Evolutionary conservation across 2,113 vertebrate genomes (phyloP).

Genomic region (Neolamprologus tretocephalus): DNA sequence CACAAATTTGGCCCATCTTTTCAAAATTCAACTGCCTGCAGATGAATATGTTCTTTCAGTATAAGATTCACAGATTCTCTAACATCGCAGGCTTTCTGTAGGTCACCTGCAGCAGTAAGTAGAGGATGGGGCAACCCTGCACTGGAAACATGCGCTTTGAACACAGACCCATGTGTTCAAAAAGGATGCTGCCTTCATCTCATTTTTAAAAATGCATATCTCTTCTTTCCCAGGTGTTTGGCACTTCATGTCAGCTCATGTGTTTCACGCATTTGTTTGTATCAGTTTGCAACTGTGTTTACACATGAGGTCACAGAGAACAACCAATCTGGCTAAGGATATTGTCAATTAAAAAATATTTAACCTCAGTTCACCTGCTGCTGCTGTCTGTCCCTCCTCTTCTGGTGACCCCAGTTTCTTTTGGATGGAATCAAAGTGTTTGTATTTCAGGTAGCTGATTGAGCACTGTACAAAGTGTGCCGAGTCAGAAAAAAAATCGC

Average conservation of each 20-base stretch:
- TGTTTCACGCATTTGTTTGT: background rate
- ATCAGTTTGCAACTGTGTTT: background rate
- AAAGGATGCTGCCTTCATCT: background rate
- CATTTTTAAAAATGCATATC: background rate
- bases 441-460: background rate
- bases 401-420: background rate
- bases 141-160: background rate
- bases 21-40: background rate
- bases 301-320: background rate
- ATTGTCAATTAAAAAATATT: background rate
- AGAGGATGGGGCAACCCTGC: background rate
- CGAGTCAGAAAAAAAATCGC: background rate
- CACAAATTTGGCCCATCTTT: accelerated
- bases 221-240: background rate
- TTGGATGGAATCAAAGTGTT: background rate
- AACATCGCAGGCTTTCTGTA: background rate
- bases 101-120: background rate
- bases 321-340: background rate
- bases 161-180: background rate
- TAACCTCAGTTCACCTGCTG: background rate
- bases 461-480: background rate
- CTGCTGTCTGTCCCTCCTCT: background rate
- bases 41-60: background rate
- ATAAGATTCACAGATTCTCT: background rate
- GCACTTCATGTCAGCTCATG: background rate